Percentiles rank a stretch among this genome's conserved stretches.
Evolutionary conservation across 2,888 invertebrate genomes (phyloP).

Genomic region (Epicampocera succincta): DNA sequence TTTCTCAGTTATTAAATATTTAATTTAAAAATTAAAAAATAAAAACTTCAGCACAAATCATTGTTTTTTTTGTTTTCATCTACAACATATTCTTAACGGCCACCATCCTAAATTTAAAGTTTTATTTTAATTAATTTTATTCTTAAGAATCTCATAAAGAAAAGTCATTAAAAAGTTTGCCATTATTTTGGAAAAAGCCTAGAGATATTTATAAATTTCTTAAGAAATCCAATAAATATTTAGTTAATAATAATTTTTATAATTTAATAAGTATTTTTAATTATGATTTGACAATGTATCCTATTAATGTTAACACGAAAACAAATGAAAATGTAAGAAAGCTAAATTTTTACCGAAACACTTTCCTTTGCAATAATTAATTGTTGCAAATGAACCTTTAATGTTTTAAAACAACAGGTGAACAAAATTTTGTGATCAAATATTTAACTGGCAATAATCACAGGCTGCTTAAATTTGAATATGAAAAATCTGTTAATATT

Average conservation of each 20-base stretch:
- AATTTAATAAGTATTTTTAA: conserved; percentile 34
- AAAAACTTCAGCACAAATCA: conserved; percentile 45
- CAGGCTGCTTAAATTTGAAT: too few relatives aligned
- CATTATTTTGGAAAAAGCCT: conserved; percentile 65
- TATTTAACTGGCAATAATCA: too few relatives aligned
- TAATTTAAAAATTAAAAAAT: conserved; percentile 5
- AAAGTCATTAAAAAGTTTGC: conserved; percentile 64
- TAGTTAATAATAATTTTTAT: conserved; percentile 38
- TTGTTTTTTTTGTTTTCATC: conserved; percentile 11
- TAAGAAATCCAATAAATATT: conserved; percentile 13
- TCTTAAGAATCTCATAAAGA: conserved; percentile 28
- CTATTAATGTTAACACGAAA: conserved; percentile 61
- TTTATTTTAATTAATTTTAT: conserved; percentile 24
- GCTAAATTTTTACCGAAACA: background rate
- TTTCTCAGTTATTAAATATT: conserved; percentile 1
- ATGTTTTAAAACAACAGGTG: background rate
- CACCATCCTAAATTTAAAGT: conserved; percentile 4
- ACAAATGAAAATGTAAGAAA: conserved; percentile 8
- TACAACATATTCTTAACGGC: conserved; percentile 14
- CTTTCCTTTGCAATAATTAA: conserved; percentile 12
- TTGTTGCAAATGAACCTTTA: conserved; percentile 24
- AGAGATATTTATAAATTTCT: background rate
- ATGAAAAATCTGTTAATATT: too few relatives aligned
- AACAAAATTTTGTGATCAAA: too few relatives aligned
- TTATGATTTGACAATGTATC: conserved; percentile 53